phyloP scores from a whole-genome alignment of 2,888 invertebrate genomes.

The Lathronympha strigana region DNA sequence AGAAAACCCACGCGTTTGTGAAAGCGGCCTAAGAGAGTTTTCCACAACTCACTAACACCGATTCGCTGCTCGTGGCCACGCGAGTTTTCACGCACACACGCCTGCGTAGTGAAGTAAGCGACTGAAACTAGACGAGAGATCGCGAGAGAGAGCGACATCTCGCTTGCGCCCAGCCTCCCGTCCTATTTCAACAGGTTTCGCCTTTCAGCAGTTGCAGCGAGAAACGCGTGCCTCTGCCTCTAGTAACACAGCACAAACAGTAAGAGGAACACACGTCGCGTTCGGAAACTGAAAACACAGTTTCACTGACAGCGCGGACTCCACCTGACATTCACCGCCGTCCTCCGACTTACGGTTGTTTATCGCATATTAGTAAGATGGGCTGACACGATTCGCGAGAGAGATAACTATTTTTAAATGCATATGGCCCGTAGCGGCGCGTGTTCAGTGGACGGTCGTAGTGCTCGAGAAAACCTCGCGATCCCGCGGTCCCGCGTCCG shows the following conservation, averaged over 20 bases:
- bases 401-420: conserved; percentile 78
- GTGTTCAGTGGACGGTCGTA: conserved; percentile 65
- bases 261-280: conserved; percentile 76
- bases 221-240: conserved; percentile 72
- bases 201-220: conserved; percentile 79
- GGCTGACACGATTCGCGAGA: conserved; percentile 60
- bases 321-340: conserved; percentile 74
- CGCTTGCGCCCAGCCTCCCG: conserved; percentile 68
- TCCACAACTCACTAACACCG: conserved; percentile 81
- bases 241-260: conserved; percentile 82
- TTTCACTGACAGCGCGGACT: conserved; percentile 78
- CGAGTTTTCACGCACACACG: conserved; percentile 79
- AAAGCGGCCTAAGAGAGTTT: conserved; percentile 80
- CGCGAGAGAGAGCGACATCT: conserved; percentile 56
- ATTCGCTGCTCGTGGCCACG: conserved; percentile 71
- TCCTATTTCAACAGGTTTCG: conserved; percentile 84
- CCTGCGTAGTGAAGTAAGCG: conserved; percentile 73
- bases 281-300: conserved; percentile 77
- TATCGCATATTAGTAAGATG: conserved; percentile 67
- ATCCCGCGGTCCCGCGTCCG: conserved; percentile 61
- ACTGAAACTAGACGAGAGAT: conserved; percentile 67
- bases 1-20: conserved; percentile 72
- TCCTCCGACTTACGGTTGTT: conserved; percentile 61
- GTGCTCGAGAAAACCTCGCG: conserved; percentile 62
- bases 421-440: conserved; percentile 64